Conservation (phyloP, 2,888 invertebrate genomes). For the Agonum fuliginosum region DNA sequence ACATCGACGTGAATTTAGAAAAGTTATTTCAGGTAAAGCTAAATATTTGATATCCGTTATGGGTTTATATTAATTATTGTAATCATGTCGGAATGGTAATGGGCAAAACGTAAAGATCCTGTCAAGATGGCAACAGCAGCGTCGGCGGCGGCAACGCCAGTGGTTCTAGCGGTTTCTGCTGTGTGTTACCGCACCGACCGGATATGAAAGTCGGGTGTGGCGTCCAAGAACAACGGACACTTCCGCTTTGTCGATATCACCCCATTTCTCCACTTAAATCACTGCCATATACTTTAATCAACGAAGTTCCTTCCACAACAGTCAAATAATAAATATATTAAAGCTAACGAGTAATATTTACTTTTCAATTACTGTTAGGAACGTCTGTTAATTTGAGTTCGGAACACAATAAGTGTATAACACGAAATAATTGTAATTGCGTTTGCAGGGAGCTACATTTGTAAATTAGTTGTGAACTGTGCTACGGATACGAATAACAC, state of each 20-base stretch:
- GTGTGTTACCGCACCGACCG: conserved; percentile 47
- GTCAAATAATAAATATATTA: not conserved
- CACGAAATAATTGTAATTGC: conserved; percentile 38
- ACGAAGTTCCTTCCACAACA: not conserved
- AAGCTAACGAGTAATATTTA: not conserved
- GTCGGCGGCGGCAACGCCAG: no score
- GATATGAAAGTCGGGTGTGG: conserved; percentile 52
- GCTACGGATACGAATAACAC: not conserved
- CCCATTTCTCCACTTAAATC: not conserved
- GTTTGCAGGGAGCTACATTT: conserved; percentile 26
- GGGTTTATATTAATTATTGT: no score
- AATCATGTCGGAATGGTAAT: no score
- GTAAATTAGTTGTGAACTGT: conserved; percentile 37
- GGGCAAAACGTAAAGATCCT: no score
- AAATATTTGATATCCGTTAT: no score
- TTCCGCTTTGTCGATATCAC: conserved; percentile 46
- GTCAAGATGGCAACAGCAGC: no score
- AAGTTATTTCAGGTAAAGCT: no score
- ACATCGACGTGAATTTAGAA: no score
- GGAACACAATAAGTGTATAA: conserved; percentile 34
- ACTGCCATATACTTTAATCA: conserved; percentile 28
- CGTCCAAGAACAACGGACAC: conserved; percentile 42
- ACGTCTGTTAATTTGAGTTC: conserved; percentile 34
- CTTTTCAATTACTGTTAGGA: conserved; percentile 14
- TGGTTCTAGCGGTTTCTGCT: conserved; percentile 8